A percentile compares a stretch with the other conserved stretches of the same genome.
Evolutionary conservation across 2,797 vertebrate species (phyloP).

Genomic region (Cichlasoma orientale): DNA sequence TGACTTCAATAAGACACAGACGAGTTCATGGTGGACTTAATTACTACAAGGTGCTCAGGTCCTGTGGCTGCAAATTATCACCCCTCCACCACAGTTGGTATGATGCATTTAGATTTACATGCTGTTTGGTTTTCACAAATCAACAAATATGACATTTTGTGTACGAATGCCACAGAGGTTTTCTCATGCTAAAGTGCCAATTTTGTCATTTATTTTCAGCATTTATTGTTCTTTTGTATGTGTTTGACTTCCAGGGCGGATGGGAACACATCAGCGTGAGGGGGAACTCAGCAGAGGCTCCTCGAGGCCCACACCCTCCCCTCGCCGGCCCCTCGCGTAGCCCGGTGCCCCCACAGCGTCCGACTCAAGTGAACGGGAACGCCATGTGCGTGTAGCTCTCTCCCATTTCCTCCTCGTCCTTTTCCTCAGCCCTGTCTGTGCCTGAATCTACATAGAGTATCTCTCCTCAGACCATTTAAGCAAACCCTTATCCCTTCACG

Average conservation of each 20-base stretch:
- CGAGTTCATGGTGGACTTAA: too few species aligned
- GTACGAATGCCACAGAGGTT: too few species aligned
- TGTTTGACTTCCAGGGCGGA: slow-evolving; percentile 84
- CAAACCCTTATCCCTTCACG: slow-evolving; percentile 20
- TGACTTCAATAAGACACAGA: too few species aligned
- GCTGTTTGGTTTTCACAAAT: too few species aligned
- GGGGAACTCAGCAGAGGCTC: slow-evolving; percentile 85
- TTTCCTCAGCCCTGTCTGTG: slow-evolving; percentile 42
- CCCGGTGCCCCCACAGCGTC: slow-evolving; percentile 48
- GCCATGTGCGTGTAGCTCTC: slow-evolving; percentile 70
- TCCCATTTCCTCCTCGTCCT: neutral
- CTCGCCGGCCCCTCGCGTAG: slow-evolving; percentile 49
- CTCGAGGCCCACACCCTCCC: slow-evolving; percentile 49
- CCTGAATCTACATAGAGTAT: slow-evolving; percentile 46
- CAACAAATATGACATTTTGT: too few species aligned
- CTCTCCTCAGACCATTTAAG: slow-evolving; percentile 21
- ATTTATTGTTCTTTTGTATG: neutral
- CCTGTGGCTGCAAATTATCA: too few species aligned
- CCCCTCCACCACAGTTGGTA: too few species aligned
- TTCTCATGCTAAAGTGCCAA: neutral
- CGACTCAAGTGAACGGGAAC: slow-evolving; percentile 76
- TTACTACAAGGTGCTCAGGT: too few species aligned
- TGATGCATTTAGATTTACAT: too few species aligned
- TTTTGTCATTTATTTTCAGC: neutral
- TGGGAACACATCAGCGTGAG: slow-evolving; percentile 93